Evolutionary conservation across 2,797 vertebrate genomes (phyloP), one percentile per base, ranked within the genome.

Genomic region (Esox lucius): DNA sequence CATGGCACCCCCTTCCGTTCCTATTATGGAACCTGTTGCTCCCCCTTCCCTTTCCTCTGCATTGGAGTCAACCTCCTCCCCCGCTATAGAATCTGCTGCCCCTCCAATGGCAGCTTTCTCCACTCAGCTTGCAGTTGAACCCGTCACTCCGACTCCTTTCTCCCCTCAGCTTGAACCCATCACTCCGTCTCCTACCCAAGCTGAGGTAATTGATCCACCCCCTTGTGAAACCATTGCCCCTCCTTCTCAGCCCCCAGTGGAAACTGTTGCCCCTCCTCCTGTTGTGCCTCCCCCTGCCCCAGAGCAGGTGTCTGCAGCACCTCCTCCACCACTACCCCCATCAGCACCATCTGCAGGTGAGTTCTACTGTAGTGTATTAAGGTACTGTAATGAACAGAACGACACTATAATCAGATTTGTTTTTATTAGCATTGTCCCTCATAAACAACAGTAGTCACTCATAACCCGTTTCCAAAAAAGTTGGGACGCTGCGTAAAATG

Each of bases 161-260:
- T 22, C n/a, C 19, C n/a, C n/a, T 19, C 53, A 56, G 64, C 64
- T 49, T 51, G 81, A 90, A 62, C 85, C 78, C 39, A 78, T 84
- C 22, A 73, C 84, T 77, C 66, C 80, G 74, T 81, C 88, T 82
- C 84, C 87, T 83, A 84, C 85, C 64, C 68, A 87, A 67, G 79
- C 78, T 74, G 88, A 87, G 46, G 90, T 75, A 81, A 74, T 74
- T 83, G 65, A 83, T 82, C 75, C 82, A 73, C 85, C 74, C 68
- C 65, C 75, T 77, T 75, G 78, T 91, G 90, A 93, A 89, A 78
- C 85, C 74, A 75, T 88, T 85, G 72, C 87, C 81, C 90, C 87
- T 91, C 85, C 89, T 89, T 78, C 87, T 80, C 90, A 90, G 90
- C 84, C 84, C 75, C 76, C 62, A 59, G 76, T 80, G 48, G 81